Percentiles rank a stretch among this genome's conserved stretches.
Conservation (phyloP, 2,888 invertebrate genomes). For the Meandrusa payeni region DNA sequence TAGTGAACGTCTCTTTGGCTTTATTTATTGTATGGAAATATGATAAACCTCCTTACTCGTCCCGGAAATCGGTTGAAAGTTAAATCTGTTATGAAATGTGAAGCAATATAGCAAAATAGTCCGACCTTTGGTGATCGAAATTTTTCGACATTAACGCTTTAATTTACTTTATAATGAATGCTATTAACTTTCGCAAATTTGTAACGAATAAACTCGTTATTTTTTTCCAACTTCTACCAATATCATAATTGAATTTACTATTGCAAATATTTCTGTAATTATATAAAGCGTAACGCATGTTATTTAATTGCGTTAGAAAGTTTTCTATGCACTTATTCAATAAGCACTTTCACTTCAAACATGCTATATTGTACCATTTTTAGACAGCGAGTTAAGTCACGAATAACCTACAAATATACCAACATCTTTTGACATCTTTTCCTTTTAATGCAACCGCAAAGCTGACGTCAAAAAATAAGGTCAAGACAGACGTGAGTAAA, state of each 20-base stretch:
- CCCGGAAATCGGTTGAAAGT: no score
- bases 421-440: neutral
- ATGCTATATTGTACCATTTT: no score
- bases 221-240: no score
- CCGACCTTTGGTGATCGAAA: no score
- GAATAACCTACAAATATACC: neutral
- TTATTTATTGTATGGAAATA: neutral
- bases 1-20: no score
- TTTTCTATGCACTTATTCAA: slow-evolving; percentile 12
- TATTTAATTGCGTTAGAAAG: slow-evolving; percentile 14
- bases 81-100: no score
- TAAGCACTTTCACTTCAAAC: slow-evolving; percentile 18
- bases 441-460: neutral
- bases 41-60: slow-evolving; percentile 1
- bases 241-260: no score
- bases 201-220: no score
- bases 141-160: no score
- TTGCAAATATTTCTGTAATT: neutral
- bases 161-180: no score
- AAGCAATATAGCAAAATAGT: no score
- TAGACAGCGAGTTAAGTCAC: neutral
- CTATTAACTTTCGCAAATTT: no score
- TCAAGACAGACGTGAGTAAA: slow-evolving; percentile 19
- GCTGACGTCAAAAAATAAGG: neutral
- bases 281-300: slow-evolving; percentile 4